Conservation (phyloP, 2,797 vertebrate species). For the Ceyx erithaca region DNA sequence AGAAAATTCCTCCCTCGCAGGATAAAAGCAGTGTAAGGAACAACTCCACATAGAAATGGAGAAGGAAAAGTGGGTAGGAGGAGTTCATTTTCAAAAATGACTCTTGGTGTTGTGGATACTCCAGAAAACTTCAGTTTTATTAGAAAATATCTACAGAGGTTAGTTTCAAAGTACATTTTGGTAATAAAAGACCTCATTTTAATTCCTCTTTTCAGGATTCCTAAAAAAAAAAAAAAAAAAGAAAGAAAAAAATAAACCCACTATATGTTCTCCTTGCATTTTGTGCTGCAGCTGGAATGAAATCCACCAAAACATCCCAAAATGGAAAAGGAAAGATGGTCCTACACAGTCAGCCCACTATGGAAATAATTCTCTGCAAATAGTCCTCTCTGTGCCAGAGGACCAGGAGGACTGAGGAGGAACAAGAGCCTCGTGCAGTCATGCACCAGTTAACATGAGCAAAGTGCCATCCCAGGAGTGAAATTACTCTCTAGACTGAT, state of each 20-base stretch:
- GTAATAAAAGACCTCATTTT: neutral
- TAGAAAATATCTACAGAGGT: neutral
- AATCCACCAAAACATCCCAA: neutral
- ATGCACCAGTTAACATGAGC: slow-evolving; percentile 41
- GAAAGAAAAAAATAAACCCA: neutral
- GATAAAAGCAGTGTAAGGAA: neutral
- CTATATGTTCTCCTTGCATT: neutral
- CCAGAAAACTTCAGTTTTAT: slow-evolving; percentile 3
- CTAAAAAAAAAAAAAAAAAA: neutral
- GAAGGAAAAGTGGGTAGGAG: slow-evolving; percentile 4
- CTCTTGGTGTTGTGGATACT: neutral
- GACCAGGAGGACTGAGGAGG: neutral
- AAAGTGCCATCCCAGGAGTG: slow-evolving; percentile 44
- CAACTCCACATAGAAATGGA: slow-evolving; percentile 27
- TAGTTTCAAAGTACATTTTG: neutral
- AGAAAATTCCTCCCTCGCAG: slow-evolving; percentile 47
- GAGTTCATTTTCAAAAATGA: slow-evolving; percentile 15
- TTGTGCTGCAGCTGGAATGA: neutral
- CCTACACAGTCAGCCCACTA: neutral
- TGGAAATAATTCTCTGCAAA: neutral
- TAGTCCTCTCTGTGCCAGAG: neutral
- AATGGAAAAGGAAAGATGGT: neutral
- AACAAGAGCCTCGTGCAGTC: slow-evolving; percentile 18
- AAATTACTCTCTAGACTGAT: slow-evolving; percentile 60
- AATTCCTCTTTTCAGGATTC: neutral